A percentile compares a stretch with the other conserved stretches of the same genome.
Conservation (phyloP, 2,888 invertebrate species). For the Digitonthophagus gazella region DNA sequence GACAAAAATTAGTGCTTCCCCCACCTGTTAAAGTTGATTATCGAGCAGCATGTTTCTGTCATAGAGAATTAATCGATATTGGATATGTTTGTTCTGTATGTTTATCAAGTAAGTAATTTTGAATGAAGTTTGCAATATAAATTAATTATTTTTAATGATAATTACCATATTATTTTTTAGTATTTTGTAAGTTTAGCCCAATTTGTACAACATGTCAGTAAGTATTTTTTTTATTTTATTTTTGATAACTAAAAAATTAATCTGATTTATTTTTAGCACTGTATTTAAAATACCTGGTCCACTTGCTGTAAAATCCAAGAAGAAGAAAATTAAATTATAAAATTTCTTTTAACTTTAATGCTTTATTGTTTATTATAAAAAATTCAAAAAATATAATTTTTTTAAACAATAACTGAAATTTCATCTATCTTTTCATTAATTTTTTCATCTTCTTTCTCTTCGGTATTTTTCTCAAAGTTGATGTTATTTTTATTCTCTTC, state of each 20-base stretch:
- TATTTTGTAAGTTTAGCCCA: constrained; percentile 96
- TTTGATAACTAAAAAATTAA: constrained; percentile 3
- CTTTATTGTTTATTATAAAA: constrained; percentile 8
- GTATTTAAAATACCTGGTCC: constrained; percentile 89
- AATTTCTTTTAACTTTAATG: constrained; percentile 1
- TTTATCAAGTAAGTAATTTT: constrained; percentile 80
- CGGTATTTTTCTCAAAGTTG: neutral
- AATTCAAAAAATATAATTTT: constrained; percentile 3
- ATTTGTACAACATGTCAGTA: constrained; percentile 97
- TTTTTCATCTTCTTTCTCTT: neutral
- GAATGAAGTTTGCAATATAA: no score
- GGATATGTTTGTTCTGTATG: constrained; percentile 98
- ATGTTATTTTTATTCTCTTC: constrained; percentile 21
- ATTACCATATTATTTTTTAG: constrained; percentile 55
- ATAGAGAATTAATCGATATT: constrained; percentile 89
- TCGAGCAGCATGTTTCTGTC: constrained; percentile 97
- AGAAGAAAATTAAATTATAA: constrained; percentile 61
- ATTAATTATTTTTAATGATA: constrained; percentile 9
- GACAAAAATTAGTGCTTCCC: constrained; percentile 82
- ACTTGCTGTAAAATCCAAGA: constrained; percentile 73
- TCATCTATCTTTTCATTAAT: neutral
- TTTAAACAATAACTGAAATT: constrained; percentile 16
- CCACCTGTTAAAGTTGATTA: constrained; percentile 92
- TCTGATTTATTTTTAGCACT: constrained; percentile 64
- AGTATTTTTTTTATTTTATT: constrained; percentile 54